phyloP scores from a whole-genome alignment of 2,888 invertebrate genomes.

The Autographa gamma region DNA sequence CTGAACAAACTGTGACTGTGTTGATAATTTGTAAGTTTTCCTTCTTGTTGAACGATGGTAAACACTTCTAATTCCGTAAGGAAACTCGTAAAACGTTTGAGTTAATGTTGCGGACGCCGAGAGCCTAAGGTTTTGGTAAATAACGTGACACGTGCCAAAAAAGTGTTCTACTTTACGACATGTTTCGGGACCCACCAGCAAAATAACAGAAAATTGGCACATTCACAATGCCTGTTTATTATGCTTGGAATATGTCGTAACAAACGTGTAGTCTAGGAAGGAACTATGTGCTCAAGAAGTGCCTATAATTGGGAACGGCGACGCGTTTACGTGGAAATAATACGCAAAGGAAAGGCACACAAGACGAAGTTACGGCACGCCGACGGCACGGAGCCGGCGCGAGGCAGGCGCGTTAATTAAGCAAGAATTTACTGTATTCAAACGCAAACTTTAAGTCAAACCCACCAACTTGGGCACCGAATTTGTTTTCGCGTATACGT shows the following conservation, averaged over 20 bases:
- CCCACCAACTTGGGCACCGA: conserved; percentile 75
- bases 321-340: conserved; percentile 68
- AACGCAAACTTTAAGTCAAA: conserved; percentile 80
- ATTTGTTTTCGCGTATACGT: conserved; percentile 79
- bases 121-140: conserved; percentile 42
- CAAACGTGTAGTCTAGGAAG: conserved; percentile 28
- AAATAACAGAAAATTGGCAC: conserved; percentile 60
- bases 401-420: conserved; percentile 81
- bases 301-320: conserved; percentile 61
- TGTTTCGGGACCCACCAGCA: conserved; percentile 32
- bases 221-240: conserved; percentile 51
- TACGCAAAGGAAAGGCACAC: conserved; percentile 67
- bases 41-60: conserved; percentile 46
- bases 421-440: conserved; percentile 83
- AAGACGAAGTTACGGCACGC: conserved; percentile 65
- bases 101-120: conserved; percentile 42
- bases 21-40: conserved; percentile 67
- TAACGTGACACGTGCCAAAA: conserved; percentile 59
- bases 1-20: conserved; percentile 76
- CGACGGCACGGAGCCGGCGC: conserved; percentile 57
- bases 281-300: conserved; percentile 47
- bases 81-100: conserved; percentile 51
- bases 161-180: conserved; percentile 52
- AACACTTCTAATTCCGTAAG: conserved; percentile 56
- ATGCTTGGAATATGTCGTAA: conserved; percentile 39